Base-by-base conservation (phyloP, 1,140 invertebrate genomes). In the Atta texana region DNA sequence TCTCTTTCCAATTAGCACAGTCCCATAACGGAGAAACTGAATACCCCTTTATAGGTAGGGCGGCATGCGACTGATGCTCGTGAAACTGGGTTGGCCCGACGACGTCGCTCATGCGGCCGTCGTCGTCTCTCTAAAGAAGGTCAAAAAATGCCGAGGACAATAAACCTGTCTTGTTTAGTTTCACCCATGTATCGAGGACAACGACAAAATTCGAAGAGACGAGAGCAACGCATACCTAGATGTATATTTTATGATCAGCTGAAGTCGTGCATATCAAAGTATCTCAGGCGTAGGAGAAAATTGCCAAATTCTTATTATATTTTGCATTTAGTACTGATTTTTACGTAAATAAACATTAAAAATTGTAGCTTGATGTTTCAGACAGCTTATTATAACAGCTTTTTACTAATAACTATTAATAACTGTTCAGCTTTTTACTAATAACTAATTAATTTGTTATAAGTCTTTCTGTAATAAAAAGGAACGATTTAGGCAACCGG, bases 121-220 rank as follows among this genome's bases (percentile, higher is more conserved):
- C 63, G 63, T 21, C 77, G 53, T 82, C 68, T 72, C 80, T 84
- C 80, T 84, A 74, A 84, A 84, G 80, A 84, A 84, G 80, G 80
- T 72, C 80, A 84, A 84, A 84, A 84, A 84, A 84, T 84, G 80
- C 57, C 80, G 80, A 74, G 55, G 80, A 84, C 80, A 84, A 84
- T 84, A 84, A 84, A 75, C 80, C 69, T 63, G 69, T 84, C 80
- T 84, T 75, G 69, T 75, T 84, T 84, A 84, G 39, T 18, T 16
- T 18, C 44, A 16, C 49, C 69, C 64, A 31, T 71, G 51, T 34
- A 71, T 71, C 77, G 64, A 44, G 49, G 31, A 80, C 49, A 64
- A 69, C n/a, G 57, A 39, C 21, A 63, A 77, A 69, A 55, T 81
- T 69, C 77, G 64, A 81, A 18, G n/a, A 8, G 63, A 44, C 7